Percentiles rank a stretch among this genome's conserved stretches.
These are phyloP conservation scores for Colaptes auratus DNA, from an alignment of 2,113 vertebrate species.

Conservation along the genomic window DNA sequence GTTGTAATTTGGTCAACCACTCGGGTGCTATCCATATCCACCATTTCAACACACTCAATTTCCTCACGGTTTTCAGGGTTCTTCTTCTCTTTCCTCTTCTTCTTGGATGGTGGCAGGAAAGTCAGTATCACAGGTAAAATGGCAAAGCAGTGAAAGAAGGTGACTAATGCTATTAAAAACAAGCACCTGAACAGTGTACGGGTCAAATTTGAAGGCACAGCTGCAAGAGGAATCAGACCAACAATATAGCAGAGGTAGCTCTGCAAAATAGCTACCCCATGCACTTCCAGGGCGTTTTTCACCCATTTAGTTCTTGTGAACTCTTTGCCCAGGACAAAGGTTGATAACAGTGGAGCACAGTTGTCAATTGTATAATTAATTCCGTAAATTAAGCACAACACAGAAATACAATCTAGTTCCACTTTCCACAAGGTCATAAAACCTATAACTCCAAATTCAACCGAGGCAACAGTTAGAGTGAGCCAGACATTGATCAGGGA, in stretches of 20 bases:
- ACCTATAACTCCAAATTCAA: constrained; percentile 96
- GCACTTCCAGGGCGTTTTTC: constrained; percentile 92
- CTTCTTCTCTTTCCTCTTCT: constrained; percentile 86
- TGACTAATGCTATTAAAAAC: constrained; percentile 95
- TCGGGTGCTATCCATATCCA: constrained; percentile 93
- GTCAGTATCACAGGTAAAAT: constrained; percentile 98
- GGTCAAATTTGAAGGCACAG: constrained; percentile 97
- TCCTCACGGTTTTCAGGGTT: constrained; percentile 86
- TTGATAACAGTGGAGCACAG: constrained; percentile 93
- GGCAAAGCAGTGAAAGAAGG: constrained; percentile 97
- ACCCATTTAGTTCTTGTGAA: constrained; percentile 98
- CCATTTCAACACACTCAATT: constrained; percentile 98
- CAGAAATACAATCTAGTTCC: constrained; percentile 96
- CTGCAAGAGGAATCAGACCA: constrained; percentile 92
- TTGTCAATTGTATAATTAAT: constrained; percentile 96
- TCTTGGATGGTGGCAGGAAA: constrained; percentile 97
- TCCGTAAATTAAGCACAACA: constrained; percentile 95
- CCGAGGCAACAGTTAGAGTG: constrained; percentile 92
- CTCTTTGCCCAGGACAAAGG: constrained; percentile 93
- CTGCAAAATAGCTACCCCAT: constrained; percentile 96
- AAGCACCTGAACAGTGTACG: constrained; percentile 98
- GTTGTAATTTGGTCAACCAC: constrained; percentile 99
- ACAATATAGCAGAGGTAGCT: constrained; percentile 95
- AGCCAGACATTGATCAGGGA: constrained; percentile 96
- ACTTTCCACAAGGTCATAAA: constrained; percentile 99